These are phyloP conservation scores for Heliconius himera DNA, from an alignment of 1,140 invertebrate species.

Conservation along the genomic window DNA sequence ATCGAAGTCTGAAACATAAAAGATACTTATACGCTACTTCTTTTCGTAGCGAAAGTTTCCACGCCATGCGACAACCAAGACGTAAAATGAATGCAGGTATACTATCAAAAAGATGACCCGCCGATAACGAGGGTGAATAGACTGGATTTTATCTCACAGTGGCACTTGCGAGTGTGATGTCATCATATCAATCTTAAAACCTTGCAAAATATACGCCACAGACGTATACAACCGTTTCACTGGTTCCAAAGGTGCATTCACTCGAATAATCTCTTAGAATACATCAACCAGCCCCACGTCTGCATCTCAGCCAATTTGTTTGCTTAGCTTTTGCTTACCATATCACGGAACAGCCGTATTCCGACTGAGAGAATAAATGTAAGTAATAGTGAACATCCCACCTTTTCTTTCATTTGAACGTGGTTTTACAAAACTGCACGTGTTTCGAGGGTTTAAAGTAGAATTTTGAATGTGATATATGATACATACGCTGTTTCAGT, in stretches of 20 bases:
- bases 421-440: neutral
- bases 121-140: slow-evolving; percentile 16
- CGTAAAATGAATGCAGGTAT: slow-evolving; percentile 17
- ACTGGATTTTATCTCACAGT: slow-evolving; percentile 17
- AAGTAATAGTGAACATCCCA: slow-evolving; percentile 55
- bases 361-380: slow-evolving; percentile 70
- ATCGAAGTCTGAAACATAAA: slow-evolving; percentile 3
- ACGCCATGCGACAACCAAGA: neutral
- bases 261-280: slow-evolving; percentile 43
- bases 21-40: neutral
- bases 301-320: slow-evolving; percentile 66
- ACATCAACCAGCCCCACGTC: slow-evolving; percentile 48
- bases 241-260: slow-evolving; percentile 40
- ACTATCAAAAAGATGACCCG: slow-evolving; percentile 20
- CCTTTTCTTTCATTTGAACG: slow-evolving; percentile 45
- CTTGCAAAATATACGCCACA: slow-evolving; percentile 23
- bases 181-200: slow-evolving; percentile 20
- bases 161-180: slow-evolving; percentile 1
- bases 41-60: slow-evolving; percentile 7
- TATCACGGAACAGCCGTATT: slow-evolving; percentile 72
- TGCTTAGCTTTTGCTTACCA: slow-evolving; percentile 76
- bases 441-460: neutral
- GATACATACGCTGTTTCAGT: neutral
- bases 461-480: neutral
- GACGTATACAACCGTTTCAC: slow-evolving; percentile 31